Evolutionary conservation across 2,888 invertebrate genomes (phyloP).

Genomic region (Malthinus flaveolus): DNA sequence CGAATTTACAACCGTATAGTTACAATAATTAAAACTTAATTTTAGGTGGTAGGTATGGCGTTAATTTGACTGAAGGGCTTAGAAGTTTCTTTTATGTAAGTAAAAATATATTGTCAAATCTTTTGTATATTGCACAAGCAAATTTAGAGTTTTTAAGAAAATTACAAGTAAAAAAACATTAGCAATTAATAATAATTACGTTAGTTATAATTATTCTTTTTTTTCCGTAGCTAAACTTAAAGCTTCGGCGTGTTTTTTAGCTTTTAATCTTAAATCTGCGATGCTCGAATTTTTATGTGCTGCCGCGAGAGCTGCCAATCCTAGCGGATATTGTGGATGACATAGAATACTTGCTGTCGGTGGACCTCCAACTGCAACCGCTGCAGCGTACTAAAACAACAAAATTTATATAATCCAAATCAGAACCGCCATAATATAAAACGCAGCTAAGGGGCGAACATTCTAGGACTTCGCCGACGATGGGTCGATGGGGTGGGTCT

Average conservation of each 20-base stretch:
- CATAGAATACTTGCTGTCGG: conserved; percentile 62
- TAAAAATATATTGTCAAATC: conserved; percentile 25
- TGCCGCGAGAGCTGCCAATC: conserved; percentile 80
- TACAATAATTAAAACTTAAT: conserved; percentile 17
- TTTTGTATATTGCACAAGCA: conserved; percentile 23
- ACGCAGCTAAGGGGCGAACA: neutral
- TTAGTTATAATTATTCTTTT: conserved; percentile 30
- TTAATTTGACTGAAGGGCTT: conserved; percentile 14
- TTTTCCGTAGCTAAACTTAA: conserved; percentile 64
- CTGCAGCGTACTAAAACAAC: conserved; percentile 50
- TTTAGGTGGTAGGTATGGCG: conserved; percentile 8
- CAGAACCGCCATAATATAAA: neutral
- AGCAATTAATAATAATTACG: conserved; percentile 7
- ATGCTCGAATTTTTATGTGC: conserved; percentile 90
- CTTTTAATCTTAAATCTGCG: conserved; percentile 91
- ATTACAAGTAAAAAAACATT: conserved; percentile 13
- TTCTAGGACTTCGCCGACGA: too few species aligned
- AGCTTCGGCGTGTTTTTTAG: conserved; percentile 90
- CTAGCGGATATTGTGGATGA: conserved; percentile 70
- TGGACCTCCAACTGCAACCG: conserved; percentile 54
- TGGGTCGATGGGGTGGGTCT: too few species aligned
- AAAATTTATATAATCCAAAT: conserved; percentile 3
- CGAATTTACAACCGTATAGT: neutral
- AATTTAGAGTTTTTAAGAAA: conserved; percentile 16
- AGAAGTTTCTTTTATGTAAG: conserved; percentile 19